A percentile compares a stretch with the other conserved stretches of the same genome.
Evolutionary conservation across 1,140 invertebrate species (phyloP).

Genomic region (Whitmania pigra): DNA sequence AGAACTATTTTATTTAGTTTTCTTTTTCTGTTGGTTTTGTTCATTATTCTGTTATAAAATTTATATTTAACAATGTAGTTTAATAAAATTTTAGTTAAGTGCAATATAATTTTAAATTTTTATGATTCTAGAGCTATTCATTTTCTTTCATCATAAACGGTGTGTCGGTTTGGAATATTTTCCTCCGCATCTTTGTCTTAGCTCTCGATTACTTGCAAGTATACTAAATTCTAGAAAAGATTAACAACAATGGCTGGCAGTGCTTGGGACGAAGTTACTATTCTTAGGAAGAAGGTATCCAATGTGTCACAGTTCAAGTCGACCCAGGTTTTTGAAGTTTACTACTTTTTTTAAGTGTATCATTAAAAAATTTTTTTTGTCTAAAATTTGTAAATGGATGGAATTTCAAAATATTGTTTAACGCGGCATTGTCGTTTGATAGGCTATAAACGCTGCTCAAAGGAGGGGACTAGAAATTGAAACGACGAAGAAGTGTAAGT

Average conservation of each 20-base stretch:
- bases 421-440: slow-evolving; percentile 36
- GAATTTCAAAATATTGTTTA: background rate
- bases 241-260: slow-evolving; percentile 46
- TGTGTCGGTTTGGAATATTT: too few relatives aligned
- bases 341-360: slow-evolving; percentile 11
- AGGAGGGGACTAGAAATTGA: slow-evolving; percentile 76
- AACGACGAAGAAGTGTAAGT: slow-evolving; percentile 86
- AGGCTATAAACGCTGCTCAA: slow-evolving; percentile 66
- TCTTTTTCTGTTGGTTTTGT: too few relatives aligned
- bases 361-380: slow-evolving; percentile 22
- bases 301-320: slow-evolving; percentile 76
- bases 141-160: too few relatives aligned
- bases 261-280: slow-evolving; percentile 81
- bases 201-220: too few relatives aligned
- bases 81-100: too few relatives aligned
- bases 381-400: background rate
- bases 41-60: too few relatives aligned
- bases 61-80: too few relatives aligned
- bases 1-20: too few relatives aligned
- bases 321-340: slow-evolving; percentile 53
- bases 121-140: too few relatives aligned
- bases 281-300: slow-evolving; percentile 71
- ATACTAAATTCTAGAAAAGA: background rate
- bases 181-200: too few relatives aligned
- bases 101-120: too few relatives aligned